Conservation (phyloP, 2,888 invertebrate genomes). For the Gryllus longicercus region DNA sequence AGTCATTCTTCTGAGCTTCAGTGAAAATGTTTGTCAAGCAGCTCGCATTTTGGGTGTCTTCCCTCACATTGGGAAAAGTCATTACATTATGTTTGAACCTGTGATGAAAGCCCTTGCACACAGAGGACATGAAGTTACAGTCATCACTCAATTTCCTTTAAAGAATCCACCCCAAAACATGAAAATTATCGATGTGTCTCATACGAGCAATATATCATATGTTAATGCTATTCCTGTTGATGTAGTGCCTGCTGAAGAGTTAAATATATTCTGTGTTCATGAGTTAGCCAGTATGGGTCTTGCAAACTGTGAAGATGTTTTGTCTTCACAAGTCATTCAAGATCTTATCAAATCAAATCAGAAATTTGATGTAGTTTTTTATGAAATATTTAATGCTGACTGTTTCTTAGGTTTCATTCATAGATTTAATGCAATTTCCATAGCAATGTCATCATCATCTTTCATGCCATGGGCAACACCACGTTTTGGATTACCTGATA, state of each 20-base stretch:
- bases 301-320: constrained; percentile 30
- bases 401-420: constrained; percentile 65
- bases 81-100: constrained; percentile 3
- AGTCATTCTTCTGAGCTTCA: neutral
- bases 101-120: neutral
- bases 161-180: neutral
- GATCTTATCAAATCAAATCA: constrained; percentile 35
- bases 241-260: neutral
- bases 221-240: constrained; percentile 25
- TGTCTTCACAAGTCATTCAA: constrained; percentile 33
- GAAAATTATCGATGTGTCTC: neutral
- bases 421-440: constrained; percentile 55
- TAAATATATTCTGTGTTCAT: neutral
- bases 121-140: constrained; percentile 2
- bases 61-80: constrained; percentile 19
- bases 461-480: constrained; percentile 60
- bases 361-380: constrained; percentile 63
- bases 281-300: neutral
- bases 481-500: constrained; percentile 57
- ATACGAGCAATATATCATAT: neutral
- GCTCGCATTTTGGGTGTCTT: constrained; percentile 18
- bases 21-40: neutral
- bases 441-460: constrained; percentile 57
- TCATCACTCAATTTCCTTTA: neutral
- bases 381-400: constrained; percentile 69